These are phyloP conservation scores for Apaloderma vittatum DNA, from an alignment of 2,113 vertebrate genomes.

Conservation along the genomic window DNA sequence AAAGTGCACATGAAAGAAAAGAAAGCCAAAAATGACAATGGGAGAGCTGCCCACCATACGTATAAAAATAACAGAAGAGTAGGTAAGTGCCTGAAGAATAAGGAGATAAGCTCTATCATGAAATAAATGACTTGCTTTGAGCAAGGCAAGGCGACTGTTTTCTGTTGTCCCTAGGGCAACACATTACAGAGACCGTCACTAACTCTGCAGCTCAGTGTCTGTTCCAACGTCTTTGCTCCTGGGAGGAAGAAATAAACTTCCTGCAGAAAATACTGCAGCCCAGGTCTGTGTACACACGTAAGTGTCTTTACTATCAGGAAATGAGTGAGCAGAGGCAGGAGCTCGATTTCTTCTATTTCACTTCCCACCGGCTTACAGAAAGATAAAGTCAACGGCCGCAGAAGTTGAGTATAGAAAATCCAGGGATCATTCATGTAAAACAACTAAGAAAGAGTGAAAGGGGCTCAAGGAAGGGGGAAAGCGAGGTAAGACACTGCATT, in stretches of 20 bases:
- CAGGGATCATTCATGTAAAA: not conserved
- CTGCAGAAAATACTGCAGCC: not conserved
- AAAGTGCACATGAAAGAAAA: not conserved
- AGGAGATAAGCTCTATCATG: not conserved
- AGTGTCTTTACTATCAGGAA: not conserved
- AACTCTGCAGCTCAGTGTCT: not conserved
- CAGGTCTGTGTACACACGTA: accelerated
- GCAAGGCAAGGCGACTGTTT: not conserved
- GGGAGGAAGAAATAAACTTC: not conserved
- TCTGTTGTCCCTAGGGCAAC: not conserved
- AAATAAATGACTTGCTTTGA: not conserved
- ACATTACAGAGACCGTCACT: accelerated
- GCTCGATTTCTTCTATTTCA: not conserved
- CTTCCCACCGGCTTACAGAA: not conserved
- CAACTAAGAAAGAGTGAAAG: not conserved
- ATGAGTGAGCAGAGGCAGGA: not conserved
- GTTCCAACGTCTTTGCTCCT: not conserved
- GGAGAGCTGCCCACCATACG: not conserved
- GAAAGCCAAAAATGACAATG: not conserved
- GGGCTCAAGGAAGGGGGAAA: not conserved
- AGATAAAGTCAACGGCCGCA: not conserved
- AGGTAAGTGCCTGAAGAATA: not conserved
- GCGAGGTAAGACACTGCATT: not conserved
- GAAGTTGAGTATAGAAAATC: not conserved
- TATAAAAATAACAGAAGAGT: not conserved